Evolutionary conservation across 2,797 vertebrate genomes (phyloP).

Genomic region (Sebastes itinus): DNA sequence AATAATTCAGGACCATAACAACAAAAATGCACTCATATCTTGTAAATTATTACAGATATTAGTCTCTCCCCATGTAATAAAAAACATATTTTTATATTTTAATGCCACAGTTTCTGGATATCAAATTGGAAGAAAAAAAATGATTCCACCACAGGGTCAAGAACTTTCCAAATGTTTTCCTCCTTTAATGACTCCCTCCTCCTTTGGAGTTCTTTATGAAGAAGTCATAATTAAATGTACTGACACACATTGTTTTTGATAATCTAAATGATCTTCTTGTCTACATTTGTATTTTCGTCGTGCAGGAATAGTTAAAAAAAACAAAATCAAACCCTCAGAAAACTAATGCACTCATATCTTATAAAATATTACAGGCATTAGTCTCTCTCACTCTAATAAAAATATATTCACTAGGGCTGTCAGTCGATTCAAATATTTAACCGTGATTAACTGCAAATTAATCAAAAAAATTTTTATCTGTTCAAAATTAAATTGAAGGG

Average conservation of each 20-base stretch:
- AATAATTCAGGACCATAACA: neutral
- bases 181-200: constrained; percentile 3
- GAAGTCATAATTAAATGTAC: neutral
- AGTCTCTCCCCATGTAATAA: neutral
- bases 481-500: too few species aligned
- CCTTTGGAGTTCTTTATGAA: neutral
- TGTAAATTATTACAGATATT: neutral
- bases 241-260: neutral
- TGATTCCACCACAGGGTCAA: constrained; percentile 16
- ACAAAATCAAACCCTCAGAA: neutral
- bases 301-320: neutral
- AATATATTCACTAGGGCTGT: neutral
- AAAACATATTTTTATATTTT: neutral
- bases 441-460: too few species aligned
- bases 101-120: neutral
- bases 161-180: neutral
- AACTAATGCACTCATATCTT: neutral
- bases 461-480: too few species aligned
- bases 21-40: neutral
- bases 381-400: neutral
- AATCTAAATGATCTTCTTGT: neutral
- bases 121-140: constrained; percentile 25
- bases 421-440: too few species aligned
- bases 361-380: neutral
- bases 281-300: neutral